Evolutionary conservation across 1,140 invertebrate genomes (phyloP), one percentile per base, ranked within the genome.

Genomic region (Aphis craccivora): DNA sequence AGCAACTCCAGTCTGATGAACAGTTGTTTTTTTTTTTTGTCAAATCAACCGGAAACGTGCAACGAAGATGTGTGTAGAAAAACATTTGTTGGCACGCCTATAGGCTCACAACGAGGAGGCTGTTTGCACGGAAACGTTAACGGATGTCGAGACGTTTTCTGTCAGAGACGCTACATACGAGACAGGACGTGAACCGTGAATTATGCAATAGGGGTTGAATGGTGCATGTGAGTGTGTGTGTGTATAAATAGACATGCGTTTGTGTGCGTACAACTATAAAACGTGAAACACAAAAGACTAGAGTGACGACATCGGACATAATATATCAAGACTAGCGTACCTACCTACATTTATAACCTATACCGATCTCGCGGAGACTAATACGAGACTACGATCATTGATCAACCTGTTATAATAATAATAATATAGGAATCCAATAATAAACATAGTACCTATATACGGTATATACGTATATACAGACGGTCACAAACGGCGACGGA

Each of bases 91-190:
- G 43, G 48, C 30, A 23, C 20, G 51, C 18, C 22, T 40, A 43
- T 25, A 48, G 40, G 14, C 11, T 30, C 14, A 48, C 40, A 43
- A 30, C 25, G 88, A 90, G 51, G 53, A 90, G 23, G 53, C 88
- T 60, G 88, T 18, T n/a, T 88, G 86, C 55, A 40, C 55, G 89
- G 51, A 89, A 89, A 89, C 55, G 55, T 55, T 60, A 90, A 90
- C 89, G 89, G 89, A 90, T 90, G 89, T 90, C 14, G 60, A 90
- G 89, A 90, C 40, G 89, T 90, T 90, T 90, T 90, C 37, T 67
- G 23, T 55, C 53, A 22, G 51, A 53, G 35, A 30, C 30, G 87
- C 60, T 76, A n/a, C 30, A 76, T 76, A 18, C 11, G 60, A 67
- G 60, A 67, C 87, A 92, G 76, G 76, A 92, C 45, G 91, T 91